Conservation (phyloP, 2,113 vertebrate genomes). For the Chloroceryle aenea region DNA sequence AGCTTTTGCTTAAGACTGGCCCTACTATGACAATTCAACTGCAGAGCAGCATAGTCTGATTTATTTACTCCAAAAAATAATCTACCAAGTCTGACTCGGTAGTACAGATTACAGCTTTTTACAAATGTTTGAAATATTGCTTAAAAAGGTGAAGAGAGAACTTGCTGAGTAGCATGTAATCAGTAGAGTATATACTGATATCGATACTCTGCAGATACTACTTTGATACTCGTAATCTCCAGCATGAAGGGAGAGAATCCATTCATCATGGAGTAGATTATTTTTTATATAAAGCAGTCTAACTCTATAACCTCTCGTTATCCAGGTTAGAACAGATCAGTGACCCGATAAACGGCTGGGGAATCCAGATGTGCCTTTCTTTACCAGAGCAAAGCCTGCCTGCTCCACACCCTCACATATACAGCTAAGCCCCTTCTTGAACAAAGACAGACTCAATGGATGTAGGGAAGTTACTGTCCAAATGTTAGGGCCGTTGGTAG, state of each 20-base stretch:
- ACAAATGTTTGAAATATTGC: background rate
- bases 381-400: background rate
- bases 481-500: background rate
- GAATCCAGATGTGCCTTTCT: background rate
- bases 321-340: background rate
- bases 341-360: background rate
- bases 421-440: background rate
- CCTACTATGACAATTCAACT: background rate
- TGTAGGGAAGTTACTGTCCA: background rate
- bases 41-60: background rate
- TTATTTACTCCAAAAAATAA: slow-evolving; percentile 8
- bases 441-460: background rate
- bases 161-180: background rate
- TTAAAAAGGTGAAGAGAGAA: background rate
- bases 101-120: background rate
- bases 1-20: background rate
- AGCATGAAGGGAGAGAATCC: background rate
- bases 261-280: background rate
- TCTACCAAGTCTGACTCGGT: background rate
- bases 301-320: background rate
- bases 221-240: background rate
- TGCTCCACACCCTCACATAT: background rate
- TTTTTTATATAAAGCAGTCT: background rate
- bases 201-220: background rate
- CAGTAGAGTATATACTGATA: background rate